These are phyloP conservation scores for Congeria kusceri DNA, from an alignment of 2,888 invertebrate genomes.

Conservation along the genomic window DNA sequence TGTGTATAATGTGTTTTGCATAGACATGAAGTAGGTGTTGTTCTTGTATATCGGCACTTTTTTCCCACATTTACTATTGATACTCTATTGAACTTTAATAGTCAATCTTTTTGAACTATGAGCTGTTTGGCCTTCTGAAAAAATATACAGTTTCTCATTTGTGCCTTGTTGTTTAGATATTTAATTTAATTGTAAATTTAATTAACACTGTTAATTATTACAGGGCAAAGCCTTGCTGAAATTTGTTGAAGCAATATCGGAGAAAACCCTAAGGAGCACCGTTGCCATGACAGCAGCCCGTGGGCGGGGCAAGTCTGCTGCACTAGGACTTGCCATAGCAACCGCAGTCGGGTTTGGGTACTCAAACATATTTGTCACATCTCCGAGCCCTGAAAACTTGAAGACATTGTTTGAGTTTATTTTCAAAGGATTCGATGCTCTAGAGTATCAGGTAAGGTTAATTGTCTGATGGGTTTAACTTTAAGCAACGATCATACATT, in stretches of 20 bases:
- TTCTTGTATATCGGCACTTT: too few relatives aligned
- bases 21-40: too few relatives aligned
- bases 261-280: conserved; percentile 94
- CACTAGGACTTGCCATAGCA: conserved; percentile 95
- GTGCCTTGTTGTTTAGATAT: too few relatives aligned
- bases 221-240: conserved; percentile 95
- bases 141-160: too few relatives aligned
- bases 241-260: conserved; percentile 97
- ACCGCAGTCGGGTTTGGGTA: conserved; percentile 88
- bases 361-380: conserved; percentile 98
- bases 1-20: too few relatives aligned
- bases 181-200: too few relatives aligned
- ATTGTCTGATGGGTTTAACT: not conserved
- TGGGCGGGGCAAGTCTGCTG: conserved; percentile 99
- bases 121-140: too few relatives aligned
- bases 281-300: conserved; percentile 98
- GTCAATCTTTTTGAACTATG: too few relatives aligned
- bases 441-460: conserved; percentile 89
- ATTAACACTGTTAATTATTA: conserved; percentile 9
- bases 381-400: conserved; percentile 99
- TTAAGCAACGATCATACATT: too few relatives aligned
- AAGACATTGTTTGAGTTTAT: conserved; percentile 98
- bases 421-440: conserved; percentile 96
- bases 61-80: too few relatives aligned
- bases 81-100: too few relatives aligned